A percentile compares a stretch with the other conserved stretches of the same genome.
Conservation (phyloP, 2,797 vertebrate species). For the Acipenser oxyrinchus region DNA sequence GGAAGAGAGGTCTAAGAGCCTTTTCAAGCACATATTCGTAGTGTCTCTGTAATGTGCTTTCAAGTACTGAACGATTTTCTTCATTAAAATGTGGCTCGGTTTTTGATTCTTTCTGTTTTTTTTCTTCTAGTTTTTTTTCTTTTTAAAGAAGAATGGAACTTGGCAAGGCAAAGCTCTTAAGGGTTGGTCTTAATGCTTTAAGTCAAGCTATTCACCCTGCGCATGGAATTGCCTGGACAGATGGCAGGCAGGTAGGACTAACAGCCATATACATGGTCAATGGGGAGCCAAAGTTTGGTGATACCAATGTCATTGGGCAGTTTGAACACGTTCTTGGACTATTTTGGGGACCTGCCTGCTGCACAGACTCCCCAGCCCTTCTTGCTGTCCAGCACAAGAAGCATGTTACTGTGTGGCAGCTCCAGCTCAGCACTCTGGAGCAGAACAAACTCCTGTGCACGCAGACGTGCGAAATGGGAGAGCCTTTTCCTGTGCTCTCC, state of each 20-base stretch:
- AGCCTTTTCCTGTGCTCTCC: constrained; percentile 75
- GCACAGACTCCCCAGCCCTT: constrained; percentile 59
- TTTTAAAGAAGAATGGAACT: constrained; percentile 71
- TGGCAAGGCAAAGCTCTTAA: constrained; percentile 83
- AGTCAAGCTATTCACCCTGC: constrained; percentile 82
- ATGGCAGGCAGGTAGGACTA: constrained; percentile 83
- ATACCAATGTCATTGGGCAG: constrained; percentile 81
- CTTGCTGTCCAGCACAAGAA: constrained; percentile 88
- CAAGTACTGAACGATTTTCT: not conserved
- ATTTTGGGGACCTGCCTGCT: constrained; percentile 73
- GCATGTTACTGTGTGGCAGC: constrained; percentile 79
- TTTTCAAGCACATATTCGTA: constrained; percentile 46
- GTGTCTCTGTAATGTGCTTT: constrained; percentile 15
- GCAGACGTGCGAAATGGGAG: constrained; percentile 82
- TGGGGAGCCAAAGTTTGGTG: constrained; percentile 73
- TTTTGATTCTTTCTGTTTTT: constrained; percentile 5
- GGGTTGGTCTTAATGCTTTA: constrained; percentile 82
- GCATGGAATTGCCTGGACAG: constrained; percentile 90
- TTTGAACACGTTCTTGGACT: constrained; percentile 86
- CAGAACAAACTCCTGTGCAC: constrained; percentile 76
- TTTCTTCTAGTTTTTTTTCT: constrained; percentile 8
- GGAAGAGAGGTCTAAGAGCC: constrained; percentile 47
- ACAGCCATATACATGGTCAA: constrained; percentile 61
- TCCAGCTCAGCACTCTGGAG: constrained; percentile 64
- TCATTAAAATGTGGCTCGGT: not conserved